Percentiles rank a stretch among this genome's conserved stretches.
These are phyloP conservation scores for Myotis brandtii DNA, from an alignment of 2,113 vertebrate genomes.

Conservation along the genomic window DNA sequence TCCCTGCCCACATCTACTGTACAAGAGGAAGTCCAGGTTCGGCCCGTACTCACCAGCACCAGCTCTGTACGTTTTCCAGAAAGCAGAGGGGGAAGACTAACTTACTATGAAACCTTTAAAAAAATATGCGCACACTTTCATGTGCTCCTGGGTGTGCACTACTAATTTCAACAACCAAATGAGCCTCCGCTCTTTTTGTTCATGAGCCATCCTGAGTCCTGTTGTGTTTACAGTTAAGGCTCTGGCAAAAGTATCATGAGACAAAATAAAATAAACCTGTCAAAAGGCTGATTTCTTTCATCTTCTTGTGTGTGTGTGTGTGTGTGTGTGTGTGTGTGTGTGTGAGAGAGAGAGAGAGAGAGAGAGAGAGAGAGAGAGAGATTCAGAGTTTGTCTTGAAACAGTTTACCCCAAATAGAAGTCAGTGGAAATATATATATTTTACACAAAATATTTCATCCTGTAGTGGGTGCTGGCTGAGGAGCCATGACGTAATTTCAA, in stretches of 20 bases:
- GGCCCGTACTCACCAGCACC: accelerated
- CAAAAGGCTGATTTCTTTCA: background rate
- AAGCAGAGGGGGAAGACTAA: slow-evolving; percentile 78
- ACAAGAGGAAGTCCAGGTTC: slow-evolving; percentile 26
- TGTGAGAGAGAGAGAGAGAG: background rate
- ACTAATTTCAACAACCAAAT: background rate
- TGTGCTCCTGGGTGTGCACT: background rate
- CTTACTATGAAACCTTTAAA: slow-evolving; percentile 67
- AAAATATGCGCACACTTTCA: slow-evolving; percentile 57
- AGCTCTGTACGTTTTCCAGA: slow-evolving; percentile 66
- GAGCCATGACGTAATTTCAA: slow-evolving; percentile 28
- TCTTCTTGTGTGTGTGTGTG: background rate
- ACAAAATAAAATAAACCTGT: slow-evolving; percentile 4
- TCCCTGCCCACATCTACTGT: too few relatives aligned
- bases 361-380: background rate
- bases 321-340: background rate
- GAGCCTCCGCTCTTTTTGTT: background rate
- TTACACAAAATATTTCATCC: background rate
- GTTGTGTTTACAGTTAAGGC: background rate
- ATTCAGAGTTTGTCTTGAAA: background rate
- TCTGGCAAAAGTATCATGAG: background rate
- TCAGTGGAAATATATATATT: slow-evolving; percentile 43
- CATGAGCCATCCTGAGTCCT: background rate
- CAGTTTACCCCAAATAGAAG: slow-evolving; percentile 40
- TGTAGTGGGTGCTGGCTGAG: background rate